phyloP scores from a whole-genome alignment of 2,113 vertebrate genomes.

The Empidonax alnorum region DNA sequence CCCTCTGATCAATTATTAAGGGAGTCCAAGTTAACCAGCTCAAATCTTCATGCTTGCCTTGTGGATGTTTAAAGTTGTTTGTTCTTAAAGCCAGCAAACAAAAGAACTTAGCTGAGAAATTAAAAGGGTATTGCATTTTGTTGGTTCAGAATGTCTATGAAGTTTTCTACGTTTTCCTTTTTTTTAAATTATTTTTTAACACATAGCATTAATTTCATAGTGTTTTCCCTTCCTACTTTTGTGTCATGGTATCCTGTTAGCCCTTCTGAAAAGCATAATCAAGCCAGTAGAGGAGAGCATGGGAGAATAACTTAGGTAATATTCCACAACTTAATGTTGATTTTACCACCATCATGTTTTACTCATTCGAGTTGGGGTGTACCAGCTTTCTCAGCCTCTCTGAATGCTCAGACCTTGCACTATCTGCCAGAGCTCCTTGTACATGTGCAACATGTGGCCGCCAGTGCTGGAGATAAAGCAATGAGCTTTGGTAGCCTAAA shows the following conservation, averaged over 20 bases:
- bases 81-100: neutral
- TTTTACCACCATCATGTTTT: neutral
- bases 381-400: neutral
- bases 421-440: neutral
- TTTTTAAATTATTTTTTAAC: neutral
- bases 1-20: neutral
- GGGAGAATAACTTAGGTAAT: neutral
- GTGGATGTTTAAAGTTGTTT: neutral
- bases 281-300: neutral
- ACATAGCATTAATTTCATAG: neutral
- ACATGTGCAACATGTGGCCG: fast-evolving
- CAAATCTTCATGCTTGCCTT: neutral
- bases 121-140: neutral
- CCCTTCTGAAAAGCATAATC: neutral
- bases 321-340: neutral
- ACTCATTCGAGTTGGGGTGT: neutral
- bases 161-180: neutral
- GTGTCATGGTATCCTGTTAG: neutral
- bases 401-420: neutral
- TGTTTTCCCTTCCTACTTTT: neutral
- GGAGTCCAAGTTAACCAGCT: neutral
- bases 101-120: neutral
- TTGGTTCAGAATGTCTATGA: neutral
- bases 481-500: neutral
- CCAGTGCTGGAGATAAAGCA: neutral